Evolutionary conservation across 2,888 invertebrate genomes (phyloP).

Genomic region (Heliconius charithonia): DNA sequence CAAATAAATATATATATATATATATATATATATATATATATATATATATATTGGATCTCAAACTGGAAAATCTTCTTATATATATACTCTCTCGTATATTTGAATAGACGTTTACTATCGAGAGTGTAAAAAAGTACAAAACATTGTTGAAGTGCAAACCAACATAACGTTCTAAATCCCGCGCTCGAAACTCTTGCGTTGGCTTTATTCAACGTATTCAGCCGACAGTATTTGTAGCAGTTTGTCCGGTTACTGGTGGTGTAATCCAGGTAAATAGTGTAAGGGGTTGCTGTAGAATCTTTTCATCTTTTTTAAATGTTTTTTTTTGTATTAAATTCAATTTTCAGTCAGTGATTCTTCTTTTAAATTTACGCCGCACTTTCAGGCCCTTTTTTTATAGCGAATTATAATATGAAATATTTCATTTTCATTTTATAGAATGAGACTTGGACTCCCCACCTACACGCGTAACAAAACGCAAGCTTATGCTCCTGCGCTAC

Average conservation of each 20-base stretch:
- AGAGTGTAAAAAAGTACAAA: conserved; percentile 3
- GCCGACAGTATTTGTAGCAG: conserved; percentile 41
- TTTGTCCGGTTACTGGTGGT: conserved; percentile 35
- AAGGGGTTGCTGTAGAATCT: neutral
- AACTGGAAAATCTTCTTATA: neutral
- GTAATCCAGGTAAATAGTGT: conserved; percentile 41
- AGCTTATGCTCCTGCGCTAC: too few species aligned
- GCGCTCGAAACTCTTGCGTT: conserved; percentile 38
- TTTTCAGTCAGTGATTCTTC: neutral
- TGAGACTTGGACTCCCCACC: too few species aligned
- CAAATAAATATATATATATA: too few species aligned
- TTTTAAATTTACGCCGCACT: too few species aligned
- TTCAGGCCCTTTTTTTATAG: too few species aligned
- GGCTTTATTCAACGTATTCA: conserved; percentile 40
- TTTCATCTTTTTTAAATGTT: neutral
- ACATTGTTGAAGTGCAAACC: conserved; percentile 27
- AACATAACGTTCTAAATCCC: conserved; percentile 38
- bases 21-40: too few species aligned
- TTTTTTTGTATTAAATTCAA: neutral
- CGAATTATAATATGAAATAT: too few species aligned
- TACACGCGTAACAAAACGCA: too few species aligned
- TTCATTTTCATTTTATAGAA: too few species aligned
- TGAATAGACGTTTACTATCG: neutral
- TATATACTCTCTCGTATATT: neutral
- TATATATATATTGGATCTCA: too few species aligned